Percentiles rank a stretch among this genome's conserved stretches.
These are phyloP conservation scores for Eilema griseolum DNA, from an alignment of 2,888 invertebrate species.

Conservation along the genomic window DNA sequence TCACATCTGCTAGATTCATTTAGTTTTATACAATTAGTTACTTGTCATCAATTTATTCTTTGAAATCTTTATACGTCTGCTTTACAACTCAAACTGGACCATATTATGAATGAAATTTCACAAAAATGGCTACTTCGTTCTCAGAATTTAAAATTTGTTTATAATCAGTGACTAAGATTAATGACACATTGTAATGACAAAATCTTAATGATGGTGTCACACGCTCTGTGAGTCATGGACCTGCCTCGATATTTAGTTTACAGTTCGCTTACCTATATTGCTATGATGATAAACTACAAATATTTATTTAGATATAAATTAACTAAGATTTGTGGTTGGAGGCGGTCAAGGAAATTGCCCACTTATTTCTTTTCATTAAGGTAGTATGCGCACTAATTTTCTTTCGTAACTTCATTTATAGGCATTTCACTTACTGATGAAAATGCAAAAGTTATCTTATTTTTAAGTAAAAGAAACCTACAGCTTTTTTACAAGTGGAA, in stretches of 20 bases:
- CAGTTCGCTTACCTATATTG: slow-evolving; percentile 9
- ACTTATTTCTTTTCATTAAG: too few relatives aligned
- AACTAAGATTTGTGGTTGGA: background rate
- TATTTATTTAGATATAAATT: background rate
- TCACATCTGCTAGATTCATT: too few relatives aligned
- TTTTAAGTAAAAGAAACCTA: too few relatives aligned
- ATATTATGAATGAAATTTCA: background rate
- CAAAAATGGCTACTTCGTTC: slow-evolving; percentile 3
- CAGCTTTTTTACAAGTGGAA: too few relatives aligned
- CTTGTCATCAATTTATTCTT: background rate
- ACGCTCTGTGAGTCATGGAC: slow-evolving; percentile 10
- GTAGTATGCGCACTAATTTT: too few relatives aligned
- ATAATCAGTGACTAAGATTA: slow-evolving; percentile 13
- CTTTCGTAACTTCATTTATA: too few relatives aligned
- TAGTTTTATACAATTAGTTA: too few relatives aligned
- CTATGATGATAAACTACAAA: background rate
- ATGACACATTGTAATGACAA: slow-evolving; percentile 17
- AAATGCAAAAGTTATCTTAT: too few relatives aligned
- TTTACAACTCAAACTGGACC: background rate
- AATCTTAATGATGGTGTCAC: slow-evolving; percentile 5
- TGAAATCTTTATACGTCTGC: background rate
- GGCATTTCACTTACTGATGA: too few relatives aligned
- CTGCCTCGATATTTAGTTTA: background rate
- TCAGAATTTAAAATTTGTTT: slow-evolving; percentile 2
- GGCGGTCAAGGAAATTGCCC: background rate